Evolutionary conservation across 2,797 vertebrate genomes (phyloP), one percentile per base, ranked within the genome.

Genomic region (Malurus splendens): DNA sequence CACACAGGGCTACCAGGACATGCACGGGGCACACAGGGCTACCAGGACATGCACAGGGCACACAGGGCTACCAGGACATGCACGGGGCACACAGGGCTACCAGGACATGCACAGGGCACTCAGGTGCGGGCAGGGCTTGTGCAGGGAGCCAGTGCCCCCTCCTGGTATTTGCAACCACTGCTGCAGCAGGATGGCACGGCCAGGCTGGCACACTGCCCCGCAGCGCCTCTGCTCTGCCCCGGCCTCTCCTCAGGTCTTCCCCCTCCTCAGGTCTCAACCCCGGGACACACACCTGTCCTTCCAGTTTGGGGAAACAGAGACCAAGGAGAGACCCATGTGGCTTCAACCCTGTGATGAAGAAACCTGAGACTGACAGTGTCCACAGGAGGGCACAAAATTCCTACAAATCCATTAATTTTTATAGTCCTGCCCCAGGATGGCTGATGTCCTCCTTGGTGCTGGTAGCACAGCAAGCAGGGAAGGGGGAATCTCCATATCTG

Each of bases 81-180:
- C n/a, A n/a, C n/a, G n/a, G 14, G 11, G 19, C 19, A 17, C 16
- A 8, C n/a, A 39, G 15, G 12, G 18, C 6, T 8, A 3, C 2
- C 13, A 14, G 30, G 39, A 20, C 22, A 8, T 1, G 12, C n/a
- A 15, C 24, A 38, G 8, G 16, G 14, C 14, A 38, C 10, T 10
- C n/a, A 15, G n/a, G 18, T 3, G 32, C 14, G 18, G 30, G 2
- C 57, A 27, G 36, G 20, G 27, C 39, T 54, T 7, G 32, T 36
- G 22, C 17, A 36, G 81, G 64, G 6, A 45, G 28, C 1, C 50
- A 61, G 54, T 82, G 94, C 89, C 93, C 90, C 65, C 93, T 85
- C 65, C 74, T 47, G 93, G 94, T 2, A 39, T 44, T 2, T 66
- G 25, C 7, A 60, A 41, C 27, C 3, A 9, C 24, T 22, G 45